These are phyloP conservation scores for Acleris sparsana DNA, from an alignment of 2,888 invertebrate species.

Conservation along the genomic window DNA sequence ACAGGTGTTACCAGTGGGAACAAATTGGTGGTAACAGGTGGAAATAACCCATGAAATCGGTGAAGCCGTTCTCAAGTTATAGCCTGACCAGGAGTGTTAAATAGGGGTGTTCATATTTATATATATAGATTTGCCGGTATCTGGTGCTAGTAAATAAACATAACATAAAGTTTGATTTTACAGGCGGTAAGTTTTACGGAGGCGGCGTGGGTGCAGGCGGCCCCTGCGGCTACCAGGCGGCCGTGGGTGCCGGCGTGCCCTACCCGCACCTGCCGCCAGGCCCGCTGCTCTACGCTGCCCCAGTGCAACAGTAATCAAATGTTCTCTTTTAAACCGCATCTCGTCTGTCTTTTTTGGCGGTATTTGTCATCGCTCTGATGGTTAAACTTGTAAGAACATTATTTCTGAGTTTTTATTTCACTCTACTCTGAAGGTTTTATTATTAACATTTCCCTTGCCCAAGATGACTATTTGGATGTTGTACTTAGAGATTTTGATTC, in stretches of 20 bases:
- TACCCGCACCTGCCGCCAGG: conserved; percentile 85
- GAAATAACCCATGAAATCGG: no score
- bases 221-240: conserved; percentile 87
- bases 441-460: conserved; percentile 7
- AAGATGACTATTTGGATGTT: conserved; percentile 40
- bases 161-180: conserved; percentile 49
- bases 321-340: conserved; percentile 16
- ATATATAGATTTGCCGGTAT: no score
- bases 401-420: conserved; percentile 22
- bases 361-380: conserved; percentile 6
- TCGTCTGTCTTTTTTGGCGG: conserved; percentile 3
- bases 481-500: conserved; percentile 56
- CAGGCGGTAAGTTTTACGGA: conserved; percentile 90
- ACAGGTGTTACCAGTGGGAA: no score
- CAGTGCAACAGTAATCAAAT: conserved; percentile 87
- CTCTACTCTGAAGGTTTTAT: conserved; percentile 24
- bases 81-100: no score
- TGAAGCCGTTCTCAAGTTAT: no score
- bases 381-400: conserved; percentile 35
- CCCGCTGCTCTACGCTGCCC: conserved; percentile 84
- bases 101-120: no score
- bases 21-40: no score
- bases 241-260: conserved; percentile 84
- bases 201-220: conserved; percentile 84
- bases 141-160: not conserved